Evolutionary conservation across 2,888 invertebrate genomes (phyloP), one percentile per base, ranked within the genome.

Genomic region (Uropetala carovei): DNA sequence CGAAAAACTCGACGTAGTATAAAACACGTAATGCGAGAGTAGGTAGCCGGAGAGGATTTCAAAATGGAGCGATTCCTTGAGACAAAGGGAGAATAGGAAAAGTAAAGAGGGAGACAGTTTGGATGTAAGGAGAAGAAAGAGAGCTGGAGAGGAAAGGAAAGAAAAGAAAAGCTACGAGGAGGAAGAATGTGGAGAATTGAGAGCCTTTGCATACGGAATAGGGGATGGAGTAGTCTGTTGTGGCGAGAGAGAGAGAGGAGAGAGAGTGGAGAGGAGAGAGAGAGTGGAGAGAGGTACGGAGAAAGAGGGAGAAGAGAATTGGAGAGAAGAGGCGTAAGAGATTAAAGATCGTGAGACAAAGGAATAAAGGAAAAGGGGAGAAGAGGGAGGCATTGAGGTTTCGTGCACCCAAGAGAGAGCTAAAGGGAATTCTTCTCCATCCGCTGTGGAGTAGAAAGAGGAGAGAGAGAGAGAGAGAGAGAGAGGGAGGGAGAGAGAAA

Each of bases 341-440:
- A 86, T 86, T 86, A 86, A 86, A 60, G 86, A 86, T 86, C 60
- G 59, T 22, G 14, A 60, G 86, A 60, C 60, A 60, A 60, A 86
- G 30, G 60, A n/a, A 22, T 56, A 75, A 27, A 5, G 75, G n/a
- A 11, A 22, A 18, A n/a, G 18, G n/a, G 75, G 27, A n/a, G 75
- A 2, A 58, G 58, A 82, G 27, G 82, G 14, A 57, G 43, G 57
- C 56, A 43, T 56, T 16, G 84, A 57, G 84, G 84, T 84, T 84
- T 84, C 57, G 85, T 85, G 85, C 85, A 85, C 85, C 58, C 85
- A 58, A n/a, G 22, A 58, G 85, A 83, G 83, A 83, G 57, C 18
- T 83, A 57, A 83, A 83, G 83, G 16, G 83, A 83, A 83, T 83
- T 83, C 83, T 83, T 83, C 83, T 83, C 57, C n/a, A 18, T n/a